Conservation (phyloP, 2,797 vertebrate genomes). For the Hypotaenidia philippensis region DNA sequence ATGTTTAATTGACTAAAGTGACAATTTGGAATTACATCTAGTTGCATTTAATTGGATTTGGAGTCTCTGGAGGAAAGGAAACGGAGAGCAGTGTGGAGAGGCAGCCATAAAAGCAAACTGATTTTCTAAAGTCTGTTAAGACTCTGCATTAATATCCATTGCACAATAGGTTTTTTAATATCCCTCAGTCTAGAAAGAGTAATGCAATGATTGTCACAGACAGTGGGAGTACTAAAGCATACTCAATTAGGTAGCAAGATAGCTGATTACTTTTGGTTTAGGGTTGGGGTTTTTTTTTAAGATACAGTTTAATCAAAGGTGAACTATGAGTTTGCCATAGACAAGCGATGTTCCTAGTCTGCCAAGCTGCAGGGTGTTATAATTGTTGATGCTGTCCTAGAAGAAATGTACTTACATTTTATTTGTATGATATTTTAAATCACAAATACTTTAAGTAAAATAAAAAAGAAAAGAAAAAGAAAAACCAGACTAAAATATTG, state of each 20-base stretch:
- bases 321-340: constrained; percentile 49
- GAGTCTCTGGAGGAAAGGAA: constrained; percentile 79
- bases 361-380: not conserved
- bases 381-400: not conserved
- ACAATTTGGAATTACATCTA: constrained; percentile 86
- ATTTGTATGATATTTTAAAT: not conserved
- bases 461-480: not conserved
- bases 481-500: constrained; percentile 7
- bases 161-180: constrained; percentile 80
- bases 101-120: constrained; percentile 82
- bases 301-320: constrained; percentile 66
- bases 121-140: constrained; percentile 80
- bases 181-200: constrained; percentile 74
- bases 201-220: constrained; percentile 70
- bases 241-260: constrained; percentile 70
- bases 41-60: constrained; percentile 86
- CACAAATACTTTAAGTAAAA: constrained; percentile 11
- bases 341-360: constrained; percentile 1
- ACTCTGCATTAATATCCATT: constrained; percentile 80
- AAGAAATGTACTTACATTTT: not conserved
- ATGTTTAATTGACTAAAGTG: constrained; percentile 85
- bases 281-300: not conserved
- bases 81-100: constrained; percentile 69
- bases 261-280: constrained; percentile 48
- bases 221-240: constrained; percentile 65